Percentiles rank a stretch among this genome's conserved stretches.
phyloP scores from a whole-genome alignment of 2,888 invertebrate species.

The Sturmia bella region DNA sequence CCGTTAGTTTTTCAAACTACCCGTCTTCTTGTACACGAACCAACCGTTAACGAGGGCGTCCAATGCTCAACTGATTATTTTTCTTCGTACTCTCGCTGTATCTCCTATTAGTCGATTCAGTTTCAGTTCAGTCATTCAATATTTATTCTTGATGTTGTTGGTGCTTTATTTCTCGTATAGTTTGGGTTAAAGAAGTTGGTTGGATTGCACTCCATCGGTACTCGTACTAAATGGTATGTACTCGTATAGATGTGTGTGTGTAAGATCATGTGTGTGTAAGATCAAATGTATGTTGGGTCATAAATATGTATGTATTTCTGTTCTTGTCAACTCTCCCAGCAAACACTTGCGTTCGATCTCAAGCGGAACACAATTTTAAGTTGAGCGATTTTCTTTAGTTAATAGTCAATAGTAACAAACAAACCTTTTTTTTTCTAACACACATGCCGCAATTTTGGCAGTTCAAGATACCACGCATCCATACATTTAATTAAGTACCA shows the following conservation, averaged over 20 bases:
- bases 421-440: no score
- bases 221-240: not conserved
- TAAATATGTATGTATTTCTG: not conserved
- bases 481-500: no score
- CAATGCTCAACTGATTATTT: conserved; percentile 78
- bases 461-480: no score
- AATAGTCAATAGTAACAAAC: no score
- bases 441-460: no score
- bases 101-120: conserved; percentile 34
- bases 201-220: conserved; percentile 21
- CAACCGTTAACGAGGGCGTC: conserved; percentile 80
- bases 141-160: not conserved
- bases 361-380: no score
- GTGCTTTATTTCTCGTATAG: conserved; percentile 4
- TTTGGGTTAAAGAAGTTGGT: conserved; percentile 22
- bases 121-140: conserved; percentile 27
- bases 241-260: conserved; percentile 2
- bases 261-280: not conserved
- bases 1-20: conserved; percentile 38
- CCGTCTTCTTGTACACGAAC: conserved; percentile 64
- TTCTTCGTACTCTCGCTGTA: conserved; percentile 29
- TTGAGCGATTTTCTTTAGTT: no score
- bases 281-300: not conserved
- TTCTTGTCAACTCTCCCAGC: not conserved
- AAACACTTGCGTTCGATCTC: no score